Evolutionary conservation across 2,797 vertebrate species (phyloP), one percentile per base, ranked within the genome.

Genomic region (Cossypha heuglini): DNA sequence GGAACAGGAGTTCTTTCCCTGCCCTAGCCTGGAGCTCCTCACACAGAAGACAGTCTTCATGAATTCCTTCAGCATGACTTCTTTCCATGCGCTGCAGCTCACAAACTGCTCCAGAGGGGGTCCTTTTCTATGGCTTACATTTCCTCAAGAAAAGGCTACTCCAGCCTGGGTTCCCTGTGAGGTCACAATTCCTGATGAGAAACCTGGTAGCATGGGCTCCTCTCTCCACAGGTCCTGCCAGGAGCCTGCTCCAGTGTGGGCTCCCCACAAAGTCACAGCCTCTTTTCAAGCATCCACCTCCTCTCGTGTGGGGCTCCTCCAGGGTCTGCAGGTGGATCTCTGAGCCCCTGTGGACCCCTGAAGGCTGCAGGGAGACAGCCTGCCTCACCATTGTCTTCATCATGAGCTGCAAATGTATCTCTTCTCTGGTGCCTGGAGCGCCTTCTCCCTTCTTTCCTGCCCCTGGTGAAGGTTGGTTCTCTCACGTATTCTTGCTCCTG

Each of bases 41-140:
- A 37, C n/a, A 25, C 28, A 69, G 11, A 20, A 31, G 20, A 31
- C 42, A 26, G 3, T 58, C 25, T 38, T 71, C n/a, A 57, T 13
- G 1, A 51, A 31, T 81, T 69, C 40, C 37, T 45, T 43, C n/a
- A 51, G 29, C 29, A 11, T 14, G 25, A 31, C 7, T 28, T 58
- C 45, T 40, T 35, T 19, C 33, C 64, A 45, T 0, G 0, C 20
- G 16, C 37, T 63, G 37, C 12, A 29, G 10, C 9, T 51, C 37
- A 26, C 13, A 33, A 51, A 18, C 17, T 19, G 49, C 26, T 42
- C 31, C 31, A 61, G 13, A 0, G 0, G 28, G 26, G 9, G 9
- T 55, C 18, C 35, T 31, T 54, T 55, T 48, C 42, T 24, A 0
- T 9, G 13, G 42, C 31, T 61, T 48, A 9, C 15, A 61, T 13